Base-by-base conservation (phyloP, 2,113 vertebrate genomes). In the Lates calcarifer region DNA sequence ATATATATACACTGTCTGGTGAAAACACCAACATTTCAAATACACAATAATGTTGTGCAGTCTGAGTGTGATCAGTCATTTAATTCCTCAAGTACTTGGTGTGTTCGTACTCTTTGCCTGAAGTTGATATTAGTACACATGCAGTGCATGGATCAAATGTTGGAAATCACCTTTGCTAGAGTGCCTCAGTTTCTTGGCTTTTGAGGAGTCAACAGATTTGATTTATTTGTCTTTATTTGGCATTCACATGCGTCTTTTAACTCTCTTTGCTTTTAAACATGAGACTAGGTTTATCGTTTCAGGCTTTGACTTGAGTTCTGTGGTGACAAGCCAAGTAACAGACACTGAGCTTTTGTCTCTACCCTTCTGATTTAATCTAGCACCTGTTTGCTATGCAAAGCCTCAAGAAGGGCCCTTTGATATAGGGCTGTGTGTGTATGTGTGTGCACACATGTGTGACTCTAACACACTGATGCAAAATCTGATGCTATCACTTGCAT, bases 351-450 rank as follows among this genome's bases (percentile, higher is more conserved):
- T 90, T 91, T 92, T 93, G 85, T 92, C 61, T 90, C 60, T 63
- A 61, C 45, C 68, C 72, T 63, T 78, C 89, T 88, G 84, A 90
- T 89, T 92, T 85, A 91, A 93, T 91, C 90, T 77, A 87, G 87
- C 93, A 94, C 92, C 91, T 94, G 93, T 91, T 92, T 91, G 87
- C 81, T 89, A 88, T 91, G 90, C 87, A 88, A 82, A 90, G 89
- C 89, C 61, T 85, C 79, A 87, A 90, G 87, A 92, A 91, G 89
- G 89, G 85, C 74, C 77, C 89, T 94, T 93, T 92, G 89, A 91
- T 91, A 82, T 87, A 53, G 49, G 61, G n/a, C 15, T 74, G 58
- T 58, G 77, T 71, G 57, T 79, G 13, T 74, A 45, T 79, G 51
- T 77, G 67, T 78, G 73, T 43, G 60, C 66, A 77, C 26, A 31